Base-by-base conservation (phyloP, 2,113 vertebrate species). In the Gobio gobio region DNA sequence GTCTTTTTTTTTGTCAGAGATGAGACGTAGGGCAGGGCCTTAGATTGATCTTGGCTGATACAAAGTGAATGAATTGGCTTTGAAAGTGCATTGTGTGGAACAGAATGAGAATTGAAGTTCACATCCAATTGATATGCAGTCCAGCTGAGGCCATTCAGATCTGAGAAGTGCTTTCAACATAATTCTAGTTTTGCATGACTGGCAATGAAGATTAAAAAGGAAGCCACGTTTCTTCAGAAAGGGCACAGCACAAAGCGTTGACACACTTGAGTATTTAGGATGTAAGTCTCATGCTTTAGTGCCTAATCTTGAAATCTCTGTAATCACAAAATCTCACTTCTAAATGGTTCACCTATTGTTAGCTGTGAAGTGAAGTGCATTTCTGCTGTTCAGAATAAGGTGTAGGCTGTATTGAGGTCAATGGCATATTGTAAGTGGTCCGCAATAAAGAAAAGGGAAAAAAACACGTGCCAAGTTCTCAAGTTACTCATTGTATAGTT, bases 181-280 rank as follows among this genome's bases (percentile, higher is more conserved):
- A 73, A 70, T 81, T 59, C 64, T 85, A 61, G 78, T 74, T 80
- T 72, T 61, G 84, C 81, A 83, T 72, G 66, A 83, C 22, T 83
- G 66, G 47, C 47, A 26, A 72, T 72, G 33, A 24, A 83, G 81
- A 72, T 83, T 83, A 54, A 56, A 83, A 83, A 18, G 9, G 66
- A 83, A 36, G 45, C 45, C 22, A 1, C 13, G 1, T 40, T 72
- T 51, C 4, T 72, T 72, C 66, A 24, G 81, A 83, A 83, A 83
- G 66, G 81, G 81, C 81, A 66, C 4, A 6, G 18, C 18, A 22
- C 61, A 56, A 16, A 70, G 12, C 63, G 0, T n/a, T 54, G 45
- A 20, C 45, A 18, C 80, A 36, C 64, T 82, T 56, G 29, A 83
- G 24, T 56, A 58, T 72, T 66, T 72, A 68, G 79, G 24, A 68